These are phyloP conservation scores for Pogonus chalceus DNA, from an alignment of 1,140 invertebrate species.

Conservation along the genomic window DNA sequence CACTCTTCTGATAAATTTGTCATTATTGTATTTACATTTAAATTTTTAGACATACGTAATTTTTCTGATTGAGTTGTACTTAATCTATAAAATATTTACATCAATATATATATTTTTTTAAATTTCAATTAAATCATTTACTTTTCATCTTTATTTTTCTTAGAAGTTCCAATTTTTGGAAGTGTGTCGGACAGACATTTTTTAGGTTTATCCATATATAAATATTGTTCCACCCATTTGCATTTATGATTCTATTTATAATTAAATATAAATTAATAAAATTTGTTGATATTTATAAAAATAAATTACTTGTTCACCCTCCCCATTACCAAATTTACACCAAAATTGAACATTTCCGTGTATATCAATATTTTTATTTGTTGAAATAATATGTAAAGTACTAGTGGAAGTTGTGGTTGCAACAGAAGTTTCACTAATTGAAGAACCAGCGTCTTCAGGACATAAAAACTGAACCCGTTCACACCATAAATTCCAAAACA, in stretches of 20 bases:
- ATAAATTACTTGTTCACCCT: constrained; percentile 4
- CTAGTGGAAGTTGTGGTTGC: constrained; percentile 39
- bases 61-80: no score
- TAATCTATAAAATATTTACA: no score
- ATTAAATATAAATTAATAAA: background rate
- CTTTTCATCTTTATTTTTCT: no score
- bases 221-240: constrained; percentile 36
- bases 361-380: constrained; percentile 23
- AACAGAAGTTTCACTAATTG: constrained; percentile 42
- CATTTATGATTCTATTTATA: background rate
- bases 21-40: no score
- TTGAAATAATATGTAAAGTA: constrained; percentile 33
- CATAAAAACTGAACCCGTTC: constrained; percentile 36
- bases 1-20: constrained; percentile 42
- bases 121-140: constrained; percentile 2
- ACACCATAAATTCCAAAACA: constrained; percentile 47
- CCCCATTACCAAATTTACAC: constrained; percentile 27
- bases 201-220: constrained; percentile 32
- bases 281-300: background rate
- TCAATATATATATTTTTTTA: constrained; percentile 7
- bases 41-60: no score
- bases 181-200: constrained; percentile 17
- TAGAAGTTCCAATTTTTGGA: no score
- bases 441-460: constrained; percentile 33
- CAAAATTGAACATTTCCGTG: constrained; percentile 32